Base-by-base conservation (phyloP, 2,797 vertebrate genomes). In the Echiichthys vipera region DNA sequence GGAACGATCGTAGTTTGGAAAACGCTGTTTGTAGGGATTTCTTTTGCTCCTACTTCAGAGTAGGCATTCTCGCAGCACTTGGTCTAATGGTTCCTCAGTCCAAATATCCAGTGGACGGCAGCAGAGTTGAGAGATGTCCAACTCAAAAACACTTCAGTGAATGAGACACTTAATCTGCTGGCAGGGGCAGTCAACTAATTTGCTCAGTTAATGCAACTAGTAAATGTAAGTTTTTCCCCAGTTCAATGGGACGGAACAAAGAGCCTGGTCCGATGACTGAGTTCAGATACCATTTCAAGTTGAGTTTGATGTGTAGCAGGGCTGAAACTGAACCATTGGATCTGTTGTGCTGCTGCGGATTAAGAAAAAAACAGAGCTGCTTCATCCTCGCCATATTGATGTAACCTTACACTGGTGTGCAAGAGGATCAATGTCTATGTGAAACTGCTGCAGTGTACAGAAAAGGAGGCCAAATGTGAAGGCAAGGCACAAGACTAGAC, bases 361-460 rank as follows among this genome's bases (percentile, higher is more conserved):
- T 43, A 67, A 74, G 53, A 56, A 43, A 32, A 71, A 9, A 12
- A 24, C 40, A 30, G 47, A 69, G 77, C 76, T 46, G 70, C 82
- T 81, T 71, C 57, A 78, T 81, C 88, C 84, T 84, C 56, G 34
- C 77, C 85, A 82, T 84, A 84, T 81, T 54, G 87, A 89, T 90
- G 89, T 72, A 83, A 88, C 88, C 79, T 67, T 80, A 89, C 74
- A 87, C 88, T 72, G 81, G 84, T 59, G 65, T 74, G 87, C 82
- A 77, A 62, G 83, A 80, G 83, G 89, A 91, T 92, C 87, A 83
- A 90, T 87, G 74, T 69, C 77, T 84, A 72, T 68, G 82, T 80
- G 77, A 77, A 85, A 80, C 78, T 84, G 89, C 88, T 82, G 85
- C 82, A 87, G 83, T 75, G 82, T 32, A 75, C 78, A 86, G 55